phyloP scores from a whole-genome alignment of 2,797 vertebrate genomes.

The Enteromius paludinosus region DNA sequence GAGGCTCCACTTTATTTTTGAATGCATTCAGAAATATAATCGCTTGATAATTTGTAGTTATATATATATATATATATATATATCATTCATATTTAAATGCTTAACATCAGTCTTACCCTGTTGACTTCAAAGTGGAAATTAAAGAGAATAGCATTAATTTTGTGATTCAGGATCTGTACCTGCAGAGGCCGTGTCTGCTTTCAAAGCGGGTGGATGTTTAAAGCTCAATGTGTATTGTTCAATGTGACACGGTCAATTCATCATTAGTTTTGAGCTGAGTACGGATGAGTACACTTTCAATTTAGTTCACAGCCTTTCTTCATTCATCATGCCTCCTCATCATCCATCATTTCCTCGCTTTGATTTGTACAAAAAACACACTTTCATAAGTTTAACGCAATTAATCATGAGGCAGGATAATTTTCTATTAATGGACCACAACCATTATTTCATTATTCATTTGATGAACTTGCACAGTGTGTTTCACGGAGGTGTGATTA shows the following conservation, averaged over 20 bases:
- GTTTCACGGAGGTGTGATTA: slow-evolving; percentile 82
- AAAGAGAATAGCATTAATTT: slow-evolving; percentile 7
- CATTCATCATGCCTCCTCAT: slow-evolving; percentile 93
- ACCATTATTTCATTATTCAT: slow-evolving; percentile 81
- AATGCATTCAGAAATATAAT: slow-evolving; percentile 14
- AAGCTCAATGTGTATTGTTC: slow-evolving; percentile 90
- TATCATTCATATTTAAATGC: neutral
- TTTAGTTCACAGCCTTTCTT: slow-evolving; percentile 98
- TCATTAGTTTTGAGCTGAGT: slow-evolving; percentile 97
- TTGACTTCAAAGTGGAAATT: slow-evolving; percentile 9
- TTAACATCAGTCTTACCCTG: neutral
- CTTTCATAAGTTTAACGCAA: slow-evolving; percentile 94
- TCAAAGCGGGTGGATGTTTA: slow-evolving; percentile 80
- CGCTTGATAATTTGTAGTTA: neutral
- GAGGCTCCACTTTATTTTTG: neutral
- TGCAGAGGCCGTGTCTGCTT: slow-evolving; percentile 77
- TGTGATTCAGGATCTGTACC: slow-evolving; percentile 62
- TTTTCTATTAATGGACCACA: slow-evolving; percentile 94
- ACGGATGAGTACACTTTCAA: slow-evolving; percentile 99
- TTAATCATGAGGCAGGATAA: slow-evolving; percentile 97
- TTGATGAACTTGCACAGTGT: slow-evolving; percentile 90
- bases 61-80: neutral
- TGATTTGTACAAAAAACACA: slow-evolving; percentile 88
- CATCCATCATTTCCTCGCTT: slow-evolving; percentile 93
- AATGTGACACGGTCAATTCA: slow-evolving; percentile 97